Percentiles rank a stretch among this genome's conserved stretches.
These are phyloP conservation scores for Actinopyga echinites DNA, from an alignment of 53 echinoderm and acorn worm genomes.

Conservation along the genomic window DNA sequence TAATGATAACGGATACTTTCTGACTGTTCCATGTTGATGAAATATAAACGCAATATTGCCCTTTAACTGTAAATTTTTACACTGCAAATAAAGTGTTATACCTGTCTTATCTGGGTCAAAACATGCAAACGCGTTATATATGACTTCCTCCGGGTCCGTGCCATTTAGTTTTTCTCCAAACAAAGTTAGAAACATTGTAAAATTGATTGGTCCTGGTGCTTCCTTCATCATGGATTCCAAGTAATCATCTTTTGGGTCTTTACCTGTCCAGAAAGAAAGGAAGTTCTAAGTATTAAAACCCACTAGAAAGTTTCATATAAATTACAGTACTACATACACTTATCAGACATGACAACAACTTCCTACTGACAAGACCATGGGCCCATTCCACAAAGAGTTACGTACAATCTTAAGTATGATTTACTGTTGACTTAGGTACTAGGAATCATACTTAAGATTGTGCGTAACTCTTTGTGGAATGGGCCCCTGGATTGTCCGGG, in stretches of 20 bases:
- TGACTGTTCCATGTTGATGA: no score
- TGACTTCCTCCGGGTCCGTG: constrained; percentile 65
- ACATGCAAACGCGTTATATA: constrained; percentile 58
- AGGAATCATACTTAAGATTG: no score
- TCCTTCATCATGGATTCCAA: constrained; percentile 62
- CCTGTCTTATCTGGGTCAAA: constrained; percentile 57
- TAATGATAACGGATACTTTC: no score
- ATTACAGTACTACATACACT: background rate
- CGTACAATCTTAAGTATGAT: no score
- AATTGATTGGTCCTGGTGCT: constrained; percentile 62
- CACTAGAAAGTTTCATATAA: background rate
- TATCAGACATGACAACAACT: no score
- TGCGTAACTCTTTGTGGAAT: no score
- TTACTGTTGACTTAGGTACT: no score
- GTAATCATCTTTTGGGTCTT: constrained; percentile 53
- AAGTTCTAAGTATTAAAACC: background rate
- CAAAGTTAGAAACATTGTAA: constrained; percentile 65
- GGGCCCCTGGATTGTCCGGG: no score
- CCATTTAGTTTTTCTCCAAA: constrained; percentile 64
- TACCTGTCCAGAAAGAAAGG: constrained; percentile 16
- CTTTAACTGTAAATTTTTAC: no score
- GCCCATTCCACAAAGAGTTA: no score
- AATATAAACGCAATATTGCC: no score
- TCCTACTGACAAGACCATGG: no score
- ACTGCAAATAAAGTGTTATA: background rate